A percentile compares a stretch with the other conserved stretches of the same genome.
Evolutionary conservation across 2,797 vertebrate genomes (phyloP).

Genomic region (Pelochelys cantorii): DNA sequence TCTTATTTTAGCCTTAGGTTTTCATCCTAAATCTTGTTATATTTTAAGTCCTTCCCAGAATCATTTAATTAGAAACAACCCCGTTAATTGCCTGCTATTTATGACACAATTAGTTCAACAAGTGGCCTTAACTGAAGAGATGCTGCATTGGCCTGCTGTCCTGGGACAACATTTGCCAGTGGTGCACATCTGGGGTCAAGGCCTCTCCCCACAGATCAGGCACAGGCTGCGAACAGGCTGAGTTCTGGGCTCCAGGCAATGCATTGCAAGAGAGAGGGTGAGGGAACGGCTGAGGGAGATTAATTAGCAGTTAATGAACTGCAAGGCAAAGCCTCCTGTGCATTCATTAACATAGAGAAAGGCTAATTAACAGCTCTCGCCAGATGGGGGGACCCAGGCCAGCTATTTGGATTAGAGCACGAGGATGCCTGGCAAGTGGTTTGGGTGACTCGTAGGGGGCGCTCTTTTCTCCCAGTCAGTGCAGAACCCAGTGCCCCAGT

Average conservation of each 20-base stretch:
- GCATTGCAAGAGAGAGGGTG: not conserved
- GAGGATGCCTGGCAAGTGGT: not conserved
- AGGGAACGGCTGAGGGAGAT: slow-evolving; percentile 28
- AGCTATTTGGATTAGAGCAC: not conserved
- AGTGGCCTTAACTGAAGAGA: not conserved
- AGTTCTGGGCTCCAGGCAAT: slow-evolving; percentile 15
- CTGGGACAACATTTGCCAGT: not conserved
- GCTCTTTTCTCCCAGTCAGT: not conserved
- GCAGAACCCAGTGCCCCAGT: not conserved
- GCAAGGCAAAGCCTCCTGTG: slow-evolving; percentile 27
- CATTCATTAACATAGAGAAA: slow-evolving; percentile 45
- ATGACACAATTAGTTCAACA: not conserved
- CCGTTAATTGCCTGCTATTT: not conserved
- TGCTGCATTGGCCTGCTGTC: not conserved
- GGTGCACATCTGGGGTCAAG: not conserved
- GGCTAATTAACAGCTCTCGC: slow-evolving; percentile 21
- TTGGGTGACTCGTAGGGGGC: not conserved
- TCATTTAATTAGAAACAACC: not conserved
- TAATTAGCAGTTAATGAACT: slow-evolving; percentile 53
- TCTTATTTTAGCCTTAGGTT: not conserved
- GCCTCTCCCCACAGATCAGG: not conserved
- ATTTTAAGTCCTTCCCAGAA: not conserved
- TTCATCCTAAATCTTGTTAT: not conserved
- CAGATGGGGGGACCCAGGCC: not conserved
- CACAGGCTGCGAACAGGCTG: not conserved